Conservation (phyloP, 2,113 vertebrate species). For the Cyprinodon tularosa region DNA sequence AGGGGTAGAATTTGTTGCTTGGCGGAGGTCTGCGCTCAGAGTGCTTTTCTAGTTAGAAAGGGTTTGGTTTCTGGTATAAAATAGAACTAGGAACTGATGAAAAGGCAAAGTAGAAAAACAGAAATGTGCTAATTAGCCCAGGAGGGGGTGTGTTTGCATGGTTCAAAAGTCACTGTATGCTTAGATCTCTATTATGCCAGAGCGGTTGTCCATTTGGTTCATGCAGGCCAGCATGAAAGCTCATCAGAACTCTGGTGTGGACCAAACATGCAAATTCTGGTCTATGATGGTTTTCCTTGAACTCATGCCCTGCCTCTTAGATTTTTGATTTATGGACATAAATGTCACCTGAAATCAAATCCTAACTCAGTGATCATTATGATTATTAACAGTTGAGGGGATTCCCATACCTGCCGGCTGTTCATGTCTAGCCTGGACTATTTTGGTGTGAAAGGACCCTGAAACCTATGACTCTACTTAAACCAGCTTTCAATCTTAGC, state of each 20-base stretch:
- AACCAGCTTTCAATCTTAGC: not conserved
- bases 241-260: not conserved
- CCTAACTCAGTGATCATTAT: not conserved
- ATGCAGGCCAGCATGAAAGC: not conserved
- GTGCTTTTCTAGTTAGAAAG: not conserved
- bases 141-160: not conserved
- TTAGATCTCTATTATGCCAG: slow-evolving; percentile 4
- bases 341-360: not conserved
- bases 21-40: too few relatives aligned
- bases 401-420: not conserved
- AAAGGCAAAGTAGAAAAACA: too few relatives aligned
- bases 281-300: not conserved
- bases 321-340: not conserved
- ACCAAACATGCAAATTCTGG: not conserved
- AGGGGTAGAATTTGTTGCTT: too few relatives aligned
- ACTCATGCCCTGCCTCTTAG: not conserved
- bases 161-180: slow-evolving; percentile 18
- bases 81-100: too few relatives aligned
- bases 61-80: not conserved
- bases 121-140: too few relatives aligned
- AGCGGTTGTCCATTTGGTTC: not conserved
- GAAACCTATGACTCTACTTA: not conserved
- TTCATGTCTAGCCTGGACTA: not conserved
- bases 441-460: not conserved
- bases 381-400: not conserved